These are phyloP conservation scores for Gymnosoma rotundatum DNA, from an alignment of 2,888 invertebrate genomes.

Conservation along the genomic window DNA sequence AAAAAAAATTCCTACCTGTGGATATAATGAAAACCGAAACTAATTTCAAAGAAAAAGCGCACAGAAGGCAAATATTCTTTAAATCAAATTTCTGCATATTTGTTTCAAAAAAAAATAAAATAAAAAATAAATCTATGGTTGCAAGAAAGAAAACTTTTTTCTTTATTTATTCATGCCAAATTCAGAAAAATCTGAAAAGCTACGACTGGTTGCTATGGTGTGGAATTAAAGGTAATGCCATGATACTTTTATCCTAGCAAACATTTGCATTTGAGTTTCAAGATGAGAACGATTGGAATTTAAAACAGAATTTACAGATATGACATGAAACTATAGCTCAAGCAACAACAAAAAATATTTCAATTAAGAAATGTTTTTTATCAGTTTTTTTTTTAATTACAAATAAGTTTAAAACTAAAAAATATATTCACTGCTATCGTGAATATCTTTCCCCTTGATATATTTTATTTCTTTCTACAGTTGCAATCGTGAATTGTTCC, in stretches of 20 bases:
- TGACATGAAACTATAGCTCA: too few relatives aligned
- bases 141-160: slow-evolving; percentile 40
- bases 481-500: too few relatives aligned
- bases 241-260: neutral
- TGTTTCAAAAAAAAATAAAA: slow-evolving; percentile 34
- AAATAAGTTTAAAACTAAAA: too few relatives aligned
- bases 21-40: slow-evolving; percentile 62
- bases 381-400: too few relatives aligned
- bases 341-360: too few relatives aligned
- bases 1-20: slow-evolving; percentile 51
- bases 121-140: neutral
- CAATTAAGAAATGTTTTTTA: too few relatives aligned
- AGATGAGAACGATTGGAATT: neutral
- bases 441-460: too few relatives aligned
- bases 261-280: neutral
- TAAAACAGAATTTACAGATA: too few relatives aligned
- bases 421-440: too few relatives aligned
- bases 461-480: too few relatives aligned
- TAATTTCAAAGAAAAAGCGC: slow-evolving; percentile 61
- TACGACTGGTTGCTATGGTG: slow-evolving; percentile 15
- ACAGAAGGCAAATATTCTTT: slow-evolving; percentile 74
- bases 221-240: slow-evolving; percentile 21
- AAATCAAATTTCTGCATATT: slow-evolving; percentile 80
- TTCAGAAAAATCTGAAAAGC: slow-evolving; percentile 35
- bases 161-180: slow-evolving; percentile 59